Evolutionary conservation across 2,797 vertebrate genomes (phyloP).

Genomic region (Otus scops): DNA sequence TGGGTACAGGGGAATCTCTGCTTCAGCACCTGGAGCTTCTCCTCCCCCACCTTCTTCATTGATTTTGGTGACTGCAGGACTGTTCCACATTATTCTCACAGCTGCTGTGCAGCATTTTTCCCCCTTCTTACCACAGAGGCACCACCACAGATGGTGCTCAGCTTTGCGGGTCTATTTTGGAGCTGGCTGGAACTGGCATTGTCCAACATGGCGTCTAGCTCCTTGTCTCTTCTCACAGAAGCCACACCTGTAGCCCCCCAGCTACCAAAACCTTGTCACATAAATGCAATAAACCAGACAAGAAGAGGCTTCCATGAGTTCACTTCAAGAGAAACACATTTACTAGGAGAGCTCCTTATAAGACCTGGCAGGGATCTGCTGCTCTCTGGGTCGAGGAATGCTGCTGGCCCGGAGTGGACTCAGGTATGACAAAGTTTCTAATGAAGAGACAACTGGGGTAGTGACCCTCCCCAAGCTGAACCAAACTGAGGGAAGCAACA

Average conservation of each 20-base stretch:
- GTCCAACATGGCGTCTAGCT: too few species aligned
- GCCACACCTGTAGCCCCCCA: too few species aligned
- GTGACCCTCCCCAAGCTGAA: not conserved
- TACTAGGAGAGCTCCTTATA: not conserved
- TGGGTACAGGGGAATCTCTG: too few species aligned
- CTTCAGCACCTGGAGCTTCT: not conserved
- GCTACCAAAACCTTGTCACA: not conserved
- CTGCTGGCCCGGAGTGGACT: too few species aligned
- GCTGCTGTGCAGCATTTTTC: not conserved
- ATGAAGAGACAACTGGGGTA: too few species aligned
- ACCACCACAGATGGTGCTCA: not conserved
- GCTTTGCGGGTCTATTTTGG: not conserved
- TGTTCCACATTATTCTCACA: not conserved
- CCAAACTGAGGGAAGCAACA: not conserved
- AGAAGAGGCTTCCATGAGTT: not conserved
- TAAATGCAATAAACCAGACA: not conserved
- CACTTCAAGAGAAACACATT: not conserved
- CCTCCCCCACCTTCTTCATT: not conserved
- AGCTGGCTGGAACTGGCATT: not conserved
- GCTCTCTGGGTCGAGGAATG: not conserved
- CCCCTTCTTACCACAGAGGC: not conserved
- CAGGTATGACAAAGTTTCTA: too few species aligned
- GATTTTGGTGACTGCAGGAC: not conserved
- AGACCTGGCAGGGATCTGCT: not conserved
- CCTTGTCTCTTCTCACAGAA: not conserved